These are phyloP conservation scores for Drosophila orosa DNA, from an alignment of 1,140 invertebrate species.

Conservation along the genomic window DNA sequence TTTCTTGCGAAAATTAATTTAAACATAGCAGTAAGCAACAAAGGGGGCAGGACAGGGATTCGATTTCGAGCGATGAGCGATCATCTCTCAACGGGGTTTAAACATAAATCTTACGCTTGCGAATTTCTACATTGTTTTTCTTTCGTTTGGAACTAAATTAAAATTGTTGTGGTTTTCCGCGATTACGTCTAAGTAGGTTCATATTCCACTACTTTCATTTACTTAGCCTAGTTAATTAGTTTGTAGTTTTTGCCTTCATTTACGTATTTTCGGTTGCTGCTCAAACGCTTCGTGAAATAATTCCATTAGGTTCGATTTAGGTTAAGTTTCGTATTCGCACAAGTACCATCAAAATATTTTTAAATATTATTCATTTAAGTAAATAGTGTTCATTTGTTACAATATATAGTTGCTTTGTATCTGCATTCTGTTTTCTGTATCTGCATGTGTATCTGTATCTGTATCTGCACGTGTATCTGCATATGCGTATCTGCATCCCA, in stretches of 20 bases:
- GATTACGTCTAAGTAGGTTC: slow-evolving; percentile 58
- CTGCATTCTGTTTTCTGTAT: slow-evolving; percentile 26
- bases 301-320: slow-evolving; percentile 59
- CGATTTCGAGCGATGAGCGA: slow-evolving; percentile 14
- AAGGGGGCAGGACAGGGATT: slow-evolving; percentile 40
- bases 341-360: slow-evolving; percentile 61
- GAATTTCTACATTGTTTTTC: slow-evolving; percentile 52
- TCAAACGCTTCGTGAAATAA: slow-evolving; percentile 67
- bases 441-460: neutral
- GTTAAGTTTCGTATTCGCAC: slow-evolving; percentile 57
- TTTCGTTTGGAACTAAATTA: slow-evolving; percentile 55
- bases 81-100: slow-evolving; percentile 35
- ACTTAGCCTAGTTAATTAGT: slow-evolving; percentile 73
- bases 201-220: slow-evolving; percentile 64
- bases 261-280: slow-evolving; percentile 77
- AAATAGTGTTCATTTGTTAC: slow-evolving; percentile 77
- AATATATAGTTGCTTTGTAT: slow-evolving; percentile 61
- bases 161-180: slow-evolving; percentile 44
- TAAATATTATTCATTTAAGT: slow-evolving; percentile 71
- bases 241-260: slow-evolving; percentile 73
- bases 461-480: neutral
- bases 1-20: slow-evolving; percentile 67
- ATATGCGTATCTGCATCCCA: slow-evolving; percentile 4
- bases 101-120: slow-evolving; percentile 75
- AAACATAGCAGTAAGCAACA: slow-evolving; percentile 80